phyloP scores from a whole-genome alignment of 1,140 invertebrate species.

The Dryas iulia region DNA sequence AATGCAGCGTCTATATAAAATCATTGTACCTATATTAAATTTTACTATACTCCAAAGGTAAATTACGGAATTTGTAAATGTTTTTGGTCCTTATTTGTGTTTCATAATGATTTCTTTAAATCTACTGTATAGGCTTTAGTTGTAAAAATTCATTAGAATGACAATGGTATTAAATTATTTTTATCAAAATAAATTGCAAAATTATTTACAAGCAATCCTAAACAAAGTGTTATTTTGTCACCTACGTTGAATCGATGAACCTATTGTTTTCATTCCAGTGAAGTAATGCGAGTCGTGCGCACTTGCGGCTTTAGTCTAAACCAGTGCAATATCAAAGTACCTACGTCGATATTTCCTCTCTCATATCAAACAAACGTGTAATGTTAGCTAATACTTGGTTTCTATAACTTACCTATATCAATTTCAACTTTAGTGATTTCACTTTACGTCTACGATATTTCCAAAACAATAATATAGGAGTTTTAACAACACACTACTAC shows the following conservation, averaged over 20 bases:
- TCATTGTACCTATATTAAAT: no score
- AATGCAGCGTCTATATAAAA: not conserved
- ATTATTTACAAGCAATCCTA: not conserved
- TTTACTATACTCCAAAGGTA: no score
- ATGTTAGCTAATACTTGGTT: constrained; percentile 30
- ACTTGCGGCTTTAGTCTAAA: constrained; percentile 30
- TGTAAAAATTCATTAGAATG: no score
- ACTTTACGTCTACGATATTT: constrained; percentile 8
- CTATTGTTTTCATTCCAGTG: constrained; percentile 58
- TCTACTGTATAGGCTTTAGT: no score
- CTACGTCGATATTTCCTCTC: constrained; percentile 27
- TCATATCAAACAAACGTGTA: constrained; percentile 24
- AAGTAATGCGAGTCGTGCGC: constrained; percentile 37
- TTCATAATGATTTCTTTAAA: no score
- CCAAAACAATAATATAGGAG: not conserved
- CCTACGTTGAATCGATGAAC: constrained; percentile 28
- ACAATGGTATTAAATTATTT: no score
- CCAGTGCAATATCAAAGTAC: constrained; percentile 28
- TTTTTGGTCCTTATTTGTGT: no score
- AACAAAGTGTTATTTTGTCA: constrained; percentile 14
- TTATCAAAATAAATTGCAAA: no score
- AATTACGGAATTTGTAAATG: no score
- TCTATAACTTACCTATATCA: constrained; percentile 31
- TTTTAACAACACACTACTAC: not conserved
- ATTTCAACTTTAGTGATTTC: constrained; percentile 30